Conservation (phyloP, 2,113 vertebrate species). For the Gnathonemus longibarbis region DNA sequence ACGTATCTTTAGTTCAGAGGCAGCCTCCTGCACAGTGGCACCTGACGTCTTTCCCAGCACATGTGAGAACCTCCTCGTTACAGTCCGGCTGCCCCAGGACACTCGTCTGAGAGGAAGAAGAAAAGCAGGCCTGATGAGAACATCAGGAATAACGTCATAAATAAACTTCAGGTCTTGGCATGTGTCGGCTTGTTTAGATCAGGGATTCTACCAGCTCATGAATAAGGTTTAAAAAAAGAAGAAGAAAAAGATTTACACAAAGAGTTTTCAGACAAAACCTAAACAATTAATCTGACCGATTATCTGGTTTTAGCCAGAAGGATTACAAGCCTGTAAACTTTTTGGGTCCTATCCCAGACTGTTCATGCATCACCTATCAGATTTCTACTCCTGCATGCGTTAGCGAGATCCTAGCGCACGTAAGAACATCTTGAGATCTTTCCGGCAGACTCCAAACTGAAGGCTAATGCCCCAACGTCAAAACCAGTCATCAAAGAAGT, state of each 20-base stretch:
- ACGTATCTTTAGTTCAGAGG: neutral
- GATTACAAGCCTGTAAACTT: neutral
- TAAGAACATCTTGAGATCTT: neutral
- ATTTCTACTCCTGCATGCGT: neutral
- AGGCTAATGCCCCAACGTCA: too few species aligned
- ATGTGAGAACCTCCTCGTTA: neutral
- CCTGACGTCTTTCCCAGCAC: neutral
- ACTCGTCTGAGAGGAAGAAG: neutral
- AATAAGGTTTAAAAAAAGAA: neutral
- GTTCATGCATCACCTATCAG: neutral
- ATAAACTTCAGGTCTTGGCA: neutral
- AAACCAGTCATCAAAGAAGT: neutral
- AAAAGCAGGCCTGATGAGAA: neutral
- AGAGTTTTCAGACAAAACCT: neutral
- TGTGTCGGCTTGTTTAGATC: neutral
- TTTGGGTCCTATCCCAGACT: neutral
- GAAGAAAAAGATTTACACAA: neutral
- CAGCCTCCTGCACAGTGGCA: neutral
- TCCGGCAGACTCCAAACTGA: neutral
- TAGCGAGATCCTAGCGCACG: neutral
- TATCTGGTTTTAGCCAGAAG: neutral
- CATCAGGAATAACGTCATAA: neutral
- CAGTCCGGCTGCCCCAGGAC: neutral
- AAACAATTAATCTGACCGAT: neutral
- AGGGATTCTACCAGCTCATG: neutral